These are phyloP conservation scores for Digitonthophagus gazella DNA, from an alignment of 2,888 invertebrate genomes.

Conservation along the genomic window DNA sequence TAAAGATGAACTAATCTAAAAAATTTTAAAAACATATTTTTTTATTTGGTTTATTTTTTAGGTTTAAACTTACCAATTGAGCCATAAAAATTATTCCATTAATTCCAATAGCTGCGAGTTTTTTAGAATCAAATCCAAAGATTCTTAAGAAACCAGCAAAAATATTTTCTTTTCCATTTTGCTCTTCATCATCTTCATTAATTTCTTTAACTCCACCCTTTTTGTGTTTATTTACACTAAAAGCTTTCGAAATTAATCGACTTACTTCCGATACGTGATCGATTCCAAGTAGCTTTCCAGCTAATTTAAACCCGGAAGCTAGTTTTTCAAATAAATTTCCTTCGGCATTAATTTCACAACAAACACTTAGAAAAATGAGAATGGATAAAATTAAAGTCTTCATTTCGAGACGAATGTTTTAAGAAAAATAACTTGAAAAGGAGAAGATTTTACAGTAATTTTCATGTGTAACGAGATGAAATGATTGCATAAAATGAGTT, in stretches of 20 bases:
- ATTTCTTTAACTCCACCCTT: conserved; percentile 22
- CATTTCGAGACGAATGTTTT: not conserved
- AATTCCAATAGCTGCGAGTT: conserved; percentile 77
- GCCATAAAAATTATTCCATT: conserved; percentile 82
- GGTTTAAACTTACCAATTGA: conserved; percentile 70
- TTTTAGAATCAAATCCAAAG: conserved; percentile 72
- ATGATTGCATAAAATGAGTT: conserved; percentile 17
- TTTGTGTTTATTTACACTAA: conserved; percentile 42
- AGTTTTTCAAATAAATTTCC: conserved; percentile 49
- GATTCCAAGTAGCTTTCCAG: conserved; percentile 52
- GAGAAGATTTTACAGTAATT: conserved; percentile 1
- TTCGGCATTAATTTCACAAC: conserved; percentile 4
- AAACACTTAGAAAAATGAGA: not conserved
- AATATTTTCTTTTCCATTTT: conserved; percentile 25
- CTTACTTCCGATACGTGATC: conserved; percentile 59
- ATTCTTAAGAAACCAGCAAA: conserved; percentile 62
- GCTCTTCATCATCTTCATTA: conserved; percentile 21
- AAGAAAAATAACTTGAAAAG: too few relatives aligned
- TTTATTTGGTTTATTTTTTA: not conserved
- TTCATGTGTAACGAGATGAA: conserved; percentile 33
- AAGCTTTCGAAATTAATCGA: conserved; percentile 59
- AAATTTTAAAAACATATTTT: conserved; percentile 30
- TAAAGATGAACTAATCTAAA: conserved; percentile 62
- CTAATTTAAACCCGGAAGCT: conserved; percentile 53
- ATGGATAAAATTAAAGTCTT: conserved; percentile 13